Base-by-base conservation (phyloP, 2,888 invertebrate genomes). In the Apodemia hepburni region DNA sequence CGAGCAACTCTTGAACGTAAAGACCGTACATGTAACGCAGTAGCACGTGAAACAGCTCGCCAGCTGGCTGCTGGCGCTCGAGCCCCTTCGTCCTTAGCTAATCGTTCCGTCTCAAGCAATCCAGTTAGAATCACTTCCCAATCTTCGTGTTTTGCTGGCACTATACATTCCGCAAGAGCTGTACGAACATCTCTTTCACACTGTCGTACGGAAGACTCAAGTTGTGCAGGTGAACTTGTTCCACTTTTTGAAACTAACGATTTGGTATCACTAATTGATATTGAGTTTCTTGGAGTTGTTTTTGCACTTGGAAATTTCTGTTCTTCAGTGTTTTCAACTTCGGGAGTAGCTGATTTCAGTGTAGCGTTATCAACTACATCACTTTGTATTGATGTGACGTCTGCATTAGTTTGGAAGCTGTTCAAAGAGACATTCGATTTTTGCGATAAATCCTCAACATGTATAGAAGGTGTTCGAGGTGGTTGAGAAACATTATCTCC, bases 1-100 rank as follows among this genome's bases (percentile, higher is more conserved):
- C 98, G 93, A 0, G 98, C 96, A 0, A 98, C 98, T 79, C 98
- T 97, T 0, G 99, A 99, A 29, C 99, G 93, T 66, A 99, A 92
- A 82, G 98, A 99, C 70, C 96, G 95, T 59, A 97, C 95, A 75
- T 98, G 96, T 66, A 93, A 92, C 0, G 96, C 94, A 29, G 97
- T 83, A 66, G 94, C 92, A n/a, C 95, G 92, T 0, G 95, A 94
- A 45, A 97, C 88, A 67, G 94, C 93, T 9, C 95, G 92, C 81
- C 91, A 90, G 69, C 94, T 95, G 29, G 94, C 92, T 29, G 95
- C 93, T 59, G 95, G 95, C 65, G 96, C 93, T 67, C 96, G 94
- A 1, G 92, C 95, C 0, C 94, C 89, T 71, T 95, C 93, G 72
- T 96, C 94, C 57, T 92, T 92, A 1, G 95, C 94, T 27, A 98